Evolutionary conservation across 2,113 vertebrate genomes (phyloP).

Genomic region (Syngnathus typhle): DNA sequence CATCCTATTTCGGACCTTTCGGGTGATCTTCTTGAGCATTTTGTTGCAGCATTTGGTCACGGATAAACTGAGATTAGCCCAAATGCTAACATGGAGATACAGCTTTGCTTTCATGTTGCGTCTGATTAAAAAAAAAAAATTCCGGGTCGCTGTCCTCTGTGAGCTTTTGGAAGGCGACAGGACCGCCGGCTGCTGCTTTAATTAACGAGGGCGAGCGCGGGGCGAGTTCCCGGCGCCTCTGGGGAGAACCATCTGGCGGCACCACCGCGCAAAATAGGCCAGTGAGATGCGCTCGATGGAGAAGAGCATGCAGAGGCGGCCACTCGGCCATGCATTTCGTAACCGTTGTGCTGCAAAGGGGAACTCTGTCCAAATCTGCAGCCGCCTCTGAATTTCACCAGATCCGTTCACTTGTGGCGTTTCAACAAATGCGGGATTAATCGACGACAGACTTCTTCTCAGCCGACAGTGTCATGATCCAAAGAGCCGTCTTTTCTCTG

Average conservation of each 20-base stretch:
- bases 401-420: not conserved
- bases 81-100: not conserved
- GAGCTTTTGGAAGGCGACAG: constrained; percentile 1
- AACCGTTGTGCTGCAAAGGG: constrained; percentile 18
- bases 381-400: not conserved
- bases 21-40: not conserved
- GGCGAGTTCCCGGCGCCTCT: constrained; percentile 32
- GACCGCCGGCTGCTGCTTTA: constrained; percentile 15
- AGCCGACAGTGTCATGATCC: constrained; percentile 38
- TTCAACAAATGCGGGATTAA: no score
- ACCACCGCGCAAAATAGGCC: constrained; percentile 24
- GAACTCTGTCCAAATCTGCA: not conserved
- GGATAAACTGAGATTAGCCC: not conserved
- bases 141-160: not conserved
- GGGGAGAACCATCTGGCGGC: constrained; percentile 49
- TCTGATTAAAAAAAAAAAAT: not conserved
- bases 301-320: not conserved
- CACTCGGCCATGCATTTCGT: constrained; percentile 25
- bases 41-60: not conserved
- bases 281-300: not conserved
- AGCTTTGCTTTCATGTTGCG: not conserved
- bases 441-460: not conserved
- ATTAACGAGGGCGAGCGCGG: constrained; percentile 37
- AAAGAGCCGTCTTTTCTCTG: constrained; percentile 28
- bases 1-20: not conserved